phyloP scores from a whole-genome alignment of 2,113 vertebrate genomes.

The Oryzias celebensis region DNA sequence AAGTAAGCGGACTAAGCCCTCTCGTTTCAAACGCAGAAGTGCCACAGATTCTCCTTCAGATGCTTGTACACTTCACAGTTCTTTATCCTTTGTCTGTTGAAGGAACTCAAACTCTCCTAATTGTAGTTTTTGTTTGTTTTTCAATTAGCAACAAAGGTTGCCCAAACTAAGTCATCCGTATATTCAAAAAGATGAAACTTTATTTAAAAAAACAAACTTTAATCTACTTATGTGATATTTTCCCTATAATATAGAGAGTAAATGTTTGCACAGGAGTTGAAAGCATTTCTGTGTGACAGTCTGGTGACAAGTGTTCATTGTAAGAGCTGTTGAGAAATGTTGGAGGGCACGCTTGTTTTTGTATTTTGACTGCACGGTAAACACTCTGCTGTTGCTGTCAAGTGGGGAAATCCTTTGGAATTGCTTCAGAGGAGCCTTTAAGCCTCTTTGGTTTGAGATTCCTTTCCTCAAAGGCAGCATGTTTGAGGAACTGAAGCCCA shows the following conservation, averaged over 20 bases:
- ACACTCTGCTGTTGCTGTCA: conserved; percentile 73
- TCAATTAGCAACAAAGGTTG: no score
- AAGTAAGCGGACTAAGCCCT: conserved; percentile 49
- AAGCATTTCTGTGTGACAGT: conserved; percentile 69
- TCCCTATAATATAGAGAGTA: conserved; percentile 40
- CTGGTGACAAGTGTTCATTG: conserved; percentile 72
- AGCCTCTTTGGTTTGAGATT: conserved; percentile 75
- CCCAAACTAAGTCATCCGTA: no score
- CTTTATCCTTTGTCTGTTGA: no score
- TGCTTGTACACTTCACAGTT: no score
- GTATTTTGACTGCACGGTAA: conserved; percentile 71
- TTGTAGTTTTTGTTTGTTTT: no score
- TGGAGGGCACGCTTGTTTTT: conserved; percentile 70
- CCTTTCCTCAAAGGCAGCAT: conserved; percentile 65
- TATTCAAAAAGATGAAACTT: no score
- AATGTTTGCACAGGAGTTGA: conserved; percentile 64
- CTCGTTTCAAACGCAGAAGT: no score
- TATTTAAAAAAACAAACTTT: no score
- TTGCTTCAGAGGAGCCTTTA: conserved; percentile 73
- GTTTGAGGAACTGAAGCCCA: conserved; percentile 56
- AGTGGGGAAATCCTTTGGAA: conserved; percentile 77
- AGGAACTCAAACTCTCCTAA: no score
- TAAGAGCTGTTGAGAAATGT: conserved; percentile 59
- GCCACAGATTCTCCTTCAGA: no score
- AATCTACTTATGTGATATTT: no score